Evolutionary conservation across 1,140 invertebrate genomes (phyloP), one percentile per base, ranked within the genome.

Genomic region (Aphelenchoides fujianensis): DNA sequence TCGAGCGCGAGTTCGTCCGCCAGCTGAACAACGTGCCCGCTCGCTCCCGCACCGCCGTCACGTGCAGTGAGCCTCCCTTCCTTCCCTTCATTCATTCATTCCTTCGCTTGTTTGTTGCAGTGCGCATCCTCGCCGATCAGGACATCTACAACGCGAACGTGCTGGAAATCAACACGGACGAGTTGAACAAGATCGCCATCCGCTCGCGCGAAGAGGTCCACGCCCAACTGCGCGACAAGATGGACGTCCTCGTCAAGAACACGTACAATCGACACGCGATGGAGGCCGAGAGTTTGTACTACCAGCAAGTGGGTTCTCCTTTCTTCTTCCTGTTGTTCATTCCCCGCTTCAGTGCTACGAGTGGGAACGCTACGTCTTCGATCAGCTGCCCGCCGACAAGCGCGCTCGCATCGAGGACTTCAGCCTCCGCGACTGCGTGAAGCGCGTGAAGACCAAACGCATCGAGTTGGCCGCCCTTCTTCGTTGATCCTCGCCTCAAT

Each of bases 141-240:
- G 55, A 59, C 55, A 23, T 59, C 19, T 59, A 59, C 55, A 59
- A 59, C 55, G 55, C 5, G 19, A 59, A 59, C 55, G 55, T 59
- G 7, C 23, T 59, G 5, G 55, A 59, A 27, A 59, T 19, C 12
- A 59, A 59, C 19, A 59, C 55, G 34, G 55, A 59, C 5, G 55
- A 59, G 23, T 59, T 59, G 55, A 59, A 59, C 55, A 59, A 59
- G 34, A 59, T 59, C 34, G 12, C 55, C 12, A 19, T 19, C 23
- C 55, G 55, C 28, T 59, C 55, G 23, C 5, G 55, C 5, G 55
- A 59, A 7, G 55, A 59, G 34, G 23, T 59, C 19, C 12, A 30
- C 19, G 55, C 5, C 7, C 55, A 59, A 23, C 12, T 59, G 5
- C 5, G 23, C 7, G 5, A 59, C 28, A 59, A 59, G 34, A 19